Evolutionary conservation across 64 coral and sea anemone species (phyloP), one percentile per base, ranked within the genome.

Genomic region (Cladopsammia gracilis): DNA sequence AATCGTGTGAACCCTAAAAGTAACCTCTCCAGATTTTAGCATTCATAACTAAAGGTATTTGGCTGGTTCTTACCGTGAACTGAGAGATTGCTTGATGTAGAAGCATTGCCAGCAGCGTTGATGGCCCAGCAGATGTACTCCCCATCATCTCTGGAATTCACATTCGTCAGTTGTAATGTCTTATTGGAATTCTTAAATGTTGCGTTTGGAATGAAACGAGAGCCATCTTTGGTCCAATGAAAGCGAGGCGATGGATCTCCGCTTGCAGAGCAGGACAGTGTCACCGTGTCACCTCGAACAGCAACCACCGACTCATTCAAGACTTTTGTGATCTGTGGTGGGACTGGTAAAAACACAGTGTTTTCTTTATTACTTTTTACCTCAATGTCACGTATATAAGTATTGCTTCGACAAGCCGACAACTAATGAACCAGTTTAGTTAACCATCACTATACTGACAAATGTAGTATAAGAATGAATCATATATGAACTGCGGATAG

Each of bases 211-310:
- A 59, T 77, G 14, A 62, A 10, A 70, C 46, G 47, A 9, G 76
- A 18, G 51, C 72, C 75, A 64, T 52, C 25, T 18, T 88, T 79
- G 10, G 45, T 46, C 92, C 92, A 93, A 3, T 8, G 16, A 10
- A 79, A 78, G 10, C 7, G 26, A 7, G 92, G 92, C 14, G 53
- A 16, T 11, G 92, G 92, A 44, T 93, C 84, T 48, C 92, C 92
- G 10, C 10, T 4, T 16, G 84, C 74, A 54, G 66, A 48, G 64
- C 92, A 93, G n/a, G 73, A 57, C 7, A 93, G 57, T 3, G 16
- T 78, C 18, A 68, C 58, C 12, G 3, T 88, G 23, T 66, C 44
- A 54, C 68, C 85, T 79, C 73, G 25, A 6, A 68, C 60, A 7
- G 72, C n/a, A 20, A 88, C 12, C 5, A 88, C 45, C n/a, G 85